phyloP scores from a whole-genome alignment of 1,140 invertebrate genomes.

The Drosophila cardini region DNA sequence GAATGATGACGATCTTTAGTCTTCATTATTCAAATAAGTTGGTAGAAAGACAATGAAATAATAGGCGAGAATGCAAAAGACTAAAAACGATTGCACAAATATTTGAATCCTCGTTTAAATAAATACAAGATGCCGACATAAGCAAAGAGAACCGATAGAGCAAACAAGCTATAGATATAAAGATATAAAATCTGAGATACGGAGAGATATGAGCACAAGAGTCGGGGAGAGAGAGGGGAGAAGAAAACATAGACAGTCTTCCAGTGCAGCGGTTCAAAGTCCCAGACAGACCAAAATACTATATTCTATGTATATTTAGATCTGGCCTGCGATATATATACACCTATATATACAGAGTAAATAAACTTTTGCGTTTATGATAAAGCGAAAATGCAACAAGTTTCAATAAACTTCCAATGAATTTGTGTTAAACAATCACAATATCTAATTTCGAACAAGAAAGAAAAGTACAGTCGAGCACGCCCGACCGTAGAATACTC shows the following conservation, averaged over 20 bases:
- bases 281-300: conserved; percentile 42
- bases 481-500: too few relatives aligned
- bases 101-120: conserved; percentile 4
- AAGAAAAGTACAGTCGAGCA: too few relatives aligned
- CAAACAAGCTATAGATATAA: conserved; percentile 55
- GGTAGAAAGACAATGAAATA: background rate
- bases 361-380: conserved; percentile 42
- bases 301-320: conserved; percentile 28
- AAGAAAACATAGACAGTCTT: conserved; percentile 4
- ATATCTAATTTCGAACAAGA: too few relatives aligned
- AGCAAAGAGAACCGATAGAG: conserved; percentile 47
- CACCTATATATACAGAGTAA: conserved; percentile 58
- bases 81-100: background rate
- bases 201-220: background rate
- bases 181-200: conserved; percentile 47
- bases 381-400: conserved; percentile 57
- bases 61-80: conserved; percentile 1
- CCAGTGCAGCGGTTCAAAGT: conserved; percentile 67
- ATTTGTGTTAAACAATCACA: conserved; percentile 49
- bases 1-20: conserved; percentile 30
- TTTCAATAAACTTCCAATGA: conserved; percentile 70
- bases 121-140: background rate
- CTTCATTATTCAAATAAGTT: conserved; percentile 3
- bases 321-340: conserved; percentile 46
- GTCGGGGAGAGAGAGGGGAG: background rate